phyloP scores from a whole-genome alignment of 2,113 vertebrate species.

The Chiloscyllium plagiosum region DNA sequence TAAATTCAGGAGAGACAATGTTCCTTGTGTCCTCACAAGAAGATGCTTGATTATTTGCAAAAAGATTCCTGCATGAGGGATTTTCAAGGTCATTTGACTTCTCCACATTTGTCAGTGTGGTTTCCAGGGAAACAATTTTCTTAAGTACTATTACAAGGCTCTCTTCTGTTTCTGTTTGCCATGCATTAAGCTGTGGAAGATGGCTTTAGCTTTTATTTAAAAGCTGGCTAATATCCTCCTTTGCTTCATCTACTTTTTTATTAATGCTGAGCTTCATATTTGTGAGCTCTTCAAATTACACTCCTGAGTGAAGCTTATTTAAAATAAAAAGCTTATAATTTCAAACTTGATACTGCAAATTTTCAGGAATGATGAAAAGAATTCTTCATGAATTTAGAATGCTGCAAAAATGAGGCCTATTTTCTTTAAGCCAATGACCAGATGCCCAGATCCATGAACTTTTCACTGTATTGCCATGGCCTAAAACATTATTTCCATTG shows the following conservation, averaged over 20 bases:
- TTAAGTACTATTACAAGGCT: not conserved
- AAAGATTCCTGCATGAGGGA: not conserved
- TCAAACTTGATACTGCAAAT: not conserved
- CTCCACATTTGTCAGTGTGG: constrained; percentile 11
- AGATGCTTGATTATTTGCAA: constrained; percentile 22
- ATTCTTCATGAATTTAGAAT: not conserved
- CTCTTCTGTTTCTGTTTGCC: not conserved
- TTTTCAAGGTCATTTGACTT: constrained; percentile 26
- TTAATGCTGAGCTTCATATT: not conserved
- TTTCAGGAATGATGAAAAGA: not conserved
- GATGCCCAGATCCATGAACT: not conserved
- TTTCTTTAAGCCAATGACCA: not conserved
- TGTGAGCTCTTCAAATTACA: not conserved
- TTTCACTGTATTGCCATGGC: not conserved
- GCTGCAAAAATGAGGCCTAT: no score
- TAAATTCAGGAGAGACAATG: not conserved
- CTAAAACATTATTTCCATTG: no score
- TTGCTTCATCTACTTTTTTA: not conserved
- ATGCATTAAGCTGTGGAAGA: constrained; percentile 9
- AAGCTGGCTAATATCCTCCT: not conserved
- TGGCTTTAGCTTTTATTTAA: not conserved
- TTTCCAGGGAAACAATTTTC: constrained; percentile 34
- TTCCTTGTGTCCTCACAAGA: not conserved
- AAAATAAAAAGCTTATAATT: not conserved
- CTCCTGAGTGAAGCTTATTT: not conserved